Evolutionary conservation across 1,140 invertebrate species (phyloP), one percentile per base, ranked within the genome.

Genomic region (Tribolium castaneum): DNA sequence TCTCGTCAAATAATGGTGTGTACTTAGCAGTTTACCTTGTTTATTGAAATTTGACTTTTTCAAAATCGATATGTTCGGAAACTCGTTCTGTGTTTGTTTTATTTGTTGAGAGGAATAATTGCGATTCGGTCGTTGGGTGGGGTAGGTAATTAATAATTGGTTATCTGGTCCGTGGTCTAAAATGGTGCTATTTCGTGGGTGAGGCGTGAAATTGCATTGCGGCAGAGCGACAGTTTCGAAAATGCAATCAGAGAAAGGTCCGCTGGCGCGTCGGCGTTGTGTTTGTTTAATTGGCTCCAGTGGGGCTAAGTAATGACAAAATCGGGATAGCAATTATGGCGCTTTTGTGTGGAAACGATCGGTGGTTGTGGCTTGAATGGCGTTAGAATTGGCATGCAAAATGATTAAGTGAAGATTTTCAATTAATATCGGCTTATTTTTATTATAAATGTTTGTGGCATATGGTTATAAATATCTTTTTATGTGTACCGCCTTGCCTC

Each of bases 381-480:
- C 49, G 22, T 51, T 73, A 66, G 74, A 76, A 76, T 70, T 76
- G 59, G 49, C 51, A 74, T 66, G 59, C 35, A 70, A 50, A 70
- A 16, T 75, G 34, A 75, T 75, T 56, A 75, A 75, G 51, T 75
- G 49, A 56, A 34, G 25, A 56, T 75, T 75, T 75, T 75, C 51
- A 75, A 75, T 75, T 75, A 75, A 56, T 75, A 75, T 75, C 50
- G 72, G 25, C 25, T 75, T 56, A 56, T 54, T 75, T 56, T 75
- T 75, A 75, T 75, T 75, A 56, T 75, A 75, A 75, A 75, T 56
- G 72, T 75, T 79, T 79, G 78, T 79, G 78, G 74, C 66, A 79
- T 79, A 79, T 79, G 78, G 78, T 79, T 79, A 76, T 79, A 78
- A 70, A 78, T 75, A 78, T 56, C 77, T 78, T 78, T 77, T 78